Evolutionary conservation across 2,888 invertebrate species (phyloP).

Genomic region (Latheticus oryzae): DNA sequence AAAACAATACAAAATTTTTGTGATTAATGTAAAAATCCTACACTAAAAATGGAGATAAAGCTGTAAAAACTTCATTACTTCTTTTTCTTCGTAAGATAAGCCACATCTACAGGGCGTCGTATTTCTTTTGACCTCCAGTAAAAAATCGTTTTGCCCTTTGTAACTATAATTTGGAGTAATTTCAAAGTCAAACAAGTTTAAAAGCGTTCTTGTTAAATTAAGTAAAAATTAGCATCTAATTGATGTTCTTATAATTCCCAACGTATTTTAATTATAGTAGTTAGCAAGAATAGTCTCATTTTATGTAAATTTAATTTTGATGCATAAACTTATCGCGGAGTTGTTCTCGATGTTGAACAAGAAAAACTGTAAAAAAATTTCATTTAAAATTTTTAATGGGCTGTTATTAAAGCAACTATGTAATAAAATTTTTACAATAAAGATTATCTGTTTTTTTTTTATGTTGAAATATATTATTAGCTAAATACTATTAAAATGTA

Average conservation of each 20-base stretch:
- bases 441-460: slow-evolving; percentile 26
- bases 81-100: no score
- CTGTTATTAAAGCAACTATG: slow-evolving; percentile 28
- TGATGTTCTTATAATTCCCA: slow-evolving; percentile 38
- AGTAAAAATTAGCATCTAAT: slow-evolving; percentile 35
- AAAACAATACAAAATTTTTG: no score
- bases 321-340: slow-evolving; percentile 21
- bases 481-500: slow-evolving; percentile 27
- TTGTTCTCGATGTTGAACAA: slow-evolving; percentile 33
- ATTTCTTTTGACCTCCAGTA: no score
- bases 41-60: no score
- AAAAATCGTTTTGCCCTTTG: no score
- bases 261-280: slow-evolving; percentile 39
- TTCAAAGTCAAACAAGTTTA: slow-evolving; percentile 37
- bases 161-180: no score
- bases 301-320: slow-evolving; percentile 38
- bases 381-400: slow-evolving; percentile 33
- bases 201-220: slow-evolving; percentile 32
- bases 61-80: no score
- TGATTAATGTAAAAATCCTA: no score
- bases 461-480: slow-evolving; percentile 18
- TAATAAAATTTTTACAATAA: slow-evolving; percentile 30
- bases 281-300: slow-evolving; percentile 30
- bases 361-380: slow-evolving; percentile 30
- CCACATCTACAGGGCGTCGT: no score